phyloP scores from a whole-genome alignment of 2,888 invertebrate species.

The Andrena haemorrhoa region DNA sequence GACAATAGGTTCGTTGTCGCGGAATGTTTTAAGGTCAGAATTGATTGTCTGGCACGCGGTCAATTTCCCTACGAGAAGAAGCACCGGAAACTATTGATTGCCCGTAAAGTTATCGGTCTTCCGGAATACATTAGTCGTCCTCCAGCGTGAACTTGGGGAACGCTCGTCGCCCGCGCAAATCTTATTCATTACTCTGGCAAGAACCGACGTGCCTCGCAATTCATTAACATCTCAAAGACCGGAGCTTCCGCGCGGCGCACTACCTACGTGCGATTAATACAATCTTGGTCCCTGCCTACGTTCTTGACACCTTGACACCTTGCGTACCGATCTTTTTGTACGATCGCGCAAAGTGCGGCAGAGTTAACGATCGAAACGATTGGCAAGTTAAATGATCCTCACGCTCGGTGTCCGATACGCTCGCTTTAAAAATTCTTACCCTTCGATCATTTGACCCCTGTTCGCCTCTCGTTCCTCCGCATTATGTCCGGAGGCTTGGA shows the following conservation, averaged over 20 bases:
- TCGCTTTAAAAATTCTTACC: background rate
- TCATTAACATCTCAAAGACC: constrained; percentile 20
- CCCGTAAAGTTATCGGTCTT: constrained; percentile 60
- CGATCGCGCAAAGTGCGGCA: background rate
- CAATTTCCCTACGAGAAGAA: constrained; percentile 63
- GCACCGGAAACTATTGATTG: constrained; percentile 67
- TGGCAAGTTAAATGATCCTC: no score
- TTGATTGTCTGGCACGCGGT: constrained; percentile 71
- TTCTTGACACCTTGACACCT: background rate
- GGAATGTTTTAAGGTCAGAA: constrained; percentile 62
- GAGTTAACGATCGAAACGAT: background rate
- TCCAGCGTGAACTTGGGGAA: background rate
- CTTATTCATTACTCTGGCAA: constrained; percentile 29
- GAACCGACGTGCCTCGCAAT: background rate
- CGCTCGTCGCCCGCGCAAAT: constrained; percentile 7
- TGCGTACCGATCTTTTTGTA: background rate
- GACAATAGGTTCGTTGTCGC: constrained; percentile 57
- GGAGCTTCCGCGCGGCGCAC: background rate
- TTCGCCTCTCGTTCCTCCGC: constrained; percentile 11
- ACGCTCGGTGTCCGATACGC: background rate
- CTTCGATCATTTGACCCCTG: background rate
- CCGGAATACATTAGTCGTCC: constrained; percentile 37
- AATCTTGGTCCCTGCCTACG: no score
- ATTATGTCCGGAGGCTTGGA: constrained; percentile 12
- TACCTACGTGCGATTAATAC: background rate